Conservation (phyloP, 2,888 invertebrate species). For the Dorcus hopei region DNA sequence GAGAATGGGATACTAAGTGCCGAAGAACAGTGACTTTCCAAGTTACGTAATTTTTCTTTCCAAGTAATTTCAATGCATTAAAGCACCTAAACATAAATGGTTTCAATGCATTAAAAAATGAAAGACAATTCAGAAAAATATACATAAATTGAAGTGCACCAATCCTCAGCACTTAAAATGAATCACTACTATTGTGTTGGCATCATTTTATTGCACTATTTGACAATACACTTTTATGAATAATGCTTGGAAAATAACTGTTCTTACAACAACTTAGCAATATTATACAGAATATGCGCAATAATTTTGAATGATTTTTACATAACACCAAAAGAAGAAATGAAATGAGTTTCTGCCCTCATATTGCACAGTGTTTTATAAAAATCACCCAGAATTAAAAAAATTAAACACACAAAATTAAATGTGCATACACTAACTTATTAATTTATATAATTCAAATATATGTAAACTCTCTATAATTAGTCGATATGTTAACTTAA, state of each 20-base stretch:
- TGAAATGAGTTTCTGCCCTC: no score
- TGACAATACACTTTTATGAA: slow-evolving; percentile 37
- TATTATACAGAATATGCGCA: slow-evolving; percentile 11
- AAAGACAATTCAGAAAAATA: slow-evolving; percentile 43
- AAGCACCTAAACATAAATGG: slow-evolving; percentile 23
- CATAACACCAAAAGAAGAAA: neutral
- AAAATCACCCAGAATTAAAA: slow-evolving; percentile 24
- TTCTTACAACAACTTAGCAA: slow-evolving; percentile 42
- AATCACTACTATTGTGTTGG: slow-evolving; percentile 33
- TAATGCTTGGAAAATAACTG: slow-evolving; percentile 52
- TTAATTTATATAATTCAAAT: neutral
- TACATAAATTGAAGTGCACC: slow-evolving; percentile 51
- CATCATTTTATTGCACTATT: slow-evolving; percentile 49
- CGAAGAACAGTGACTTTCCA: slow-evolving; percentile 81
- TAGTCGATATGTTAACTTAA: neutral
- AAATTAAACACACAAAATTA: slow-evolving; percentile 13
- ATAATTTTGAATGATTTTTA: slow-evolving; percentile 27
- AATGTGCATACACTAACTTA: slow-evolving; percentile 10
- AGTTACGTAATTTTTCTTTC: slow-evolving; percentile 52
- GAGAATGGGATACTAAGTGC: slow-evolving; percentile 51
- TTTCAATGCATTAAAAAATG: slow-evolving; percentile 41
- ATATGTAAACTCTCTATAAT: neutral
- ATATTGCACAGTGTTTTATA: neutral
- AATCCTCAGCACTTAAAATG: slow-evolving; percentile 49
- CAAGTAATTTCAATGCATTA: slow-evolving; percentile 42